Evolutionary conservation across 30 jellyfish, hydroid and myxozoan species (phyloP).

Genomic region (Catostylus mosaicus): DNA sequence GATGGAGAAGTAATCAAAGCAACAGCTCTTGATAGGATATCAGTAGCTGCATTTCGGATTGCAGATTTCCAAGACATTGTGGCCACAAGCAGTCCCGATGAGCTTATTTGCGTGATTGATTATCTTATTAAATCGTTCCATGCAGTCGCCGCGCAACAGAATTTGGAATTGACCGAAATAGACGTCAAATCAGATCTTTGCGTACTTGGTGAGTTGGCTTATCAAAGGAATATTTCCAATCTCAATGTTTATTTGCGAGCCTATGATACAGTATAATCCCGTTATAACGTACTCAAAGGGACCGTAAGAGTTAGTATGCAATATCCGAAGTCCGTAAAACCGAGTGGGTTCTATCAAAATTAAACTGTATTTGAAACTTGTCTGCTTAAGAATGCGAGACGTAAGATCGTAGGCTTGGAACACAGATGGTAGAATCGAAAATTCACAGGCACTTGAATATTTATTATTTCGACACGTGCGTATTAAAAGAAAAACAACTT

Average conservation of each 20-base stretch:
- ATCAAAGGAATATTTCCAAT: background rate
- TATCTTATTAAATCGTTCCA: conserved; percentile 56
- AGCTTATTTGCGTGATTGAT: conserved; percentile 58
- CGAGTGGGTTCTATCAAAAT: too few relatives aligned
- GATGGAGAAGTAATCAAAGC: conserved; percentile 51
- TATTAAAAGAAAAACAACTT: too few relatives aligned
- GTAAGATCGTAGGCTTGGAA: too few relatives aligned
- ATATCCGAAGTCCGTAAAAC: too few relatives aligned
- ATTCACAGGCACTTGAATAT: too few relatives aligned
- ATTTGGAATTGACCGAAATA: conserved; percentile 39
- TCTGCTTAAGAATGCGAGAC: too few relatives aligned
- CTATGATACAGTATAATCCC: too few relatives aligned
- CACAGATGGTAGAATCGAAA: too few relatives aligned
- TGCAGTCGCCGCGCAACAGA: conserved; percentile 35
- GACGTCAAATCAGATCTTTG: conserved; percentile 34
- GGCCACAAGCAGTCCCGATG: conserved; percentile 45
- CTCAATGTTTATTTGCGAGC: background rate
- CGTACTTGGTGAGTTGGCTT: conserved; percentile 47
- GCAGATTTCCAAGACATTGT: conserved; percentile 57
- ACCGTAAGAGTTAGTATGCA: too few relatives aligned
- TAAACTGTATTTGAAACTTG: too few relatives aligned
- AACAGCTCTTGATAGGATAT: conserved; percentile 21
- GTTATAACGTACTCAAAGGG: too few relatives aligned
- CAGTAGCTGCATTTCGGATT: conserved; percentile 61
- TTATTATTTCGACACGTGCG: too few relatives aligned